Evolutionary conservation across 2,113 vertebrate species (phyloP).

Genomic region (Vombatus ursinus): DNA sequence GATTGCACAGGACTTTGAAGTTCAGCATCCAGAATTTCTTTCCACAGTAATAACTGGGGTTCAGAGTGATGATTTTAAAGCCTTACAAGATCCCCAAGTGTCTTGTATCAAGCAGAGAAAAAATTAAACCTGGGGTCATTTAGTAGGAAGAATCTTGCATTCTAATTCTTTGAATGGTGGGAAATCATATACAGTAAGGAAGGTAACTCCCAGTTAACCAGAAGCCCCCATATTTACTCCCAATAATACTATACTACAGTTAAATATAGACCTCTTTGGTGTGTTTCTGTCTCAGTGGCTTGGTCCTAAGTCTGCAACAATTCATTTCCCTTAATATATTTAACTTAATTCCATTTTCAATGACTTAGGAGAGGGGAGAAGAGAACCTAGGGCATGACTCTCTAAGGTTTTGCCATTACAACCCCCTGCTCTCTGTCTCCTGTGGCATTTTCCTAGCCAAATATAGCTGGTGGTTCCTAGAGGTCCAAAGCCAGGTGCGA

Average conservation of each 20-base stretch:
- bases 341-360: neutral
- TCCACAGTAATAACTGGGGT: neutral
- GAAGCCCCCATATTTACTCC: neutral
- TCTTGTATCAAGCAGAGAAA: neutral
- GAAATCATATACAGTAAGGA: neutral
- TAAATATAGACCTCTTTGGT: neutral
- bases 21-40: neutral
- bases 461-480: neutral
- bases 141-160: neutral
- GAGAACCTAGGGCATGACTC: neutral
- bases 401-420: neutral
- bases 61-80: neutral
- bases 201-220: neutral
- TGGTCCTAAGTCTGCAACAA: neutral
- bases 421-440: neutral
- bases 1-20: neutral
- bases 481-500: neutral
- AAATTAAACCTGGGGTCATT: neutral
- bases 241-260: neutral
- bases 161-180: neutral
- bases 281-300: neutral
- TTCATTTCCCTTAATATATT: neutral
- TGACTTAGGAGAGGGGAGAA: neutral
- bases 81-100: neutral
- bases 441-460: neutral